Evolutionary conservation across 2,888 invertebrate species (phyloP).

Genomic region (Acronicta psi): DNA sequence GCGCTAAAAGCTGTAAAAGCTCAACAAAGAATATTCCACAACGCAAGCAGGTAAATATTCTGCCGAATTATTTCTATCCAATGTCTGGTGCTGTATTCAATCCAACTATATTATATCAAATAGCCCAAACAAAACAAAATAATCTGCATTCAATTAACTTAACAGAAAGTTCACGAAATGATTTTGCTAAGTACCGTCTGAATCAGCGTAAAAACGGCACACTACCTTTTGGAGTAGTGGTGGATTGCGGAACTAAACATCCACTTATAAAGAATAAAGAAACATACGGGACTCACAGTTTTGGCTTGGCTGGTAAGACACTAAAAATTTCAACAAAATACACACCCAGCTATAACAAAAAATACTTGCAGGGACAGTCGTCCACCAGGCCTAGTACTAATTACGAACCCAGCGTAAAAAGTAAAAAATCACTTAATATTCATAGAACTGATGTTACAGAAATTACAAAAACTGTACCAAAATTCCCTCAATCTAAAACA

Average conservation of each 20-base stretch:
- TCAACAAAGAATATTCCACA: constrained; percentile 4
- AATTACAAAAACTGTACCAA: background rate
- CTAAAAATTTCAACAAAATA: constrained; percentile 16
- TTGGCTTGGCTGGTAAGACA: constrained; percentile 28
- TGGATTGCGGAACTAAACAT: constrained; percentile 9
- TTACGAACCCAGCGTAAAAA: background rate
- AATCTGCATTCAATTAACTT: constrained; percentile 1
- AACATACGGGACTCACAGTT: constrained; percentile 6
- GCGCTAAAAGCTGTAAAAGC: background rate
- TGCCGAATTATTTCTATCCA: constrained; percentile 2
- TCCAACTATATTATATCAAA: constrained; percentile 4
- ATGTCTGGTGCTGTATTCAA: constrained; percentile 1
- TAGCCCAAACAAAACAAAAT: background rate
- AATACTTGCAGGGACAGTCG: constrained; percentile 6
- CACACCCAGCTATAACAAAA: background rate
- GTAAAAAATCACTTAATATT: background rate
- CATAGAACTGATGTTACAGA: constrained; percentile 1
- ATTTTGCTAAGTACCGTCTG: background rate
- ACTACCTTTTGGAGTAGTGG: constrained; percentile 10
- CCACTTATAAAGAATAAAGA: constrained; percentile 8
- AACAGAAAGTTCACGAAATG: background rate
- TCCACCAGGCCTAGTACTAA: background rate
- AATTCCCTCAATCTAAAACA: background rate
- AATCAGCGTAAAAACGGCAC: constrained; percentile 15
- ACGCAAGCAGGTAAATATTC: constrained; percentile 39